Evolutionary conservation across 2,888 invertebrate species (phyloP), one percentile per base, ranked within the genome.

Genomic region (Branchipolynoe longqiensis): DNA sequence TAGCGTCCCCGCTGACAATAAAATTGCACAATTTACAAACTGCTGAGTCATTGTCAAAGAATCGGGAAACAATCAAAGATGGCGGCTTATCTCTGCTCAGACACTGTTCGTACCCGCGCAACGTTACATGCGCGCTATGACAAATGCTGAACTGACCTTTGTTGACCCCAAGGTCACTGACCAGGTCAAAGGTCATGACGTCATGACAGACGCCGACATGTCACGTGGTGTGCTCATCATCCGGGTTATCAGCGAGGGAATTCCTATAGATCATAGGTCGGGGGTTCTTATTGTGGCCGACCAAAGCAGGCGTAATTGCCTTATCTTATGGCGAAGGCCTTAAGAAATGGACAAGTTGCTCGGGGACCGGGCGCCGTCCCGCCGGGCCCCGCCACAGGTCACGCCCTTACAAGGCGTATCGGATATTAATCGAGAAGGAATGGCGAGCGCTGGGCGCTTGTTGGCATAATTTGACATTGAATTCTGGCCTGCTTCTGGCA

Each of bases 181-280:
- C 78, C 78, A 78, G 78, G 54, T 41, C 54, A 78, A 22, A 78
- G 78, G 78, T 78, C 78, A 78, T 78, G 78, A 78, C 78, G 78
- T 78, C 78, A 78, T 78, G 78, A 78, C 78, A 78, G 78, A 78
- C 78, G 41, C 78, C 78, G 78, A 78, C 78, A 78, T 78, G 78
- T 78, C 78, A 78, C 78, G 78, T 78, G 78, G 78, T 41, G 28
- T 48, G 48, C 28, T 33, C 78, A 78, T 78, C 78, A 78, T 78
- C 41, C 48, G 48, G 41, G 54, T 41, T 48, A 54, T 78, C 41
- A 78, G 48, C 78, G 28, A 18, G 78, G 78, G 78, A 78, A 78
- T 78, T 78, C 78, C 78, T 31, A 78, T 78, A 78, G 78, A 78
- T 78, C 78, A 78, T 78, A 78, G 78, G 78, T 78, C 78, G 78